phyloP scores from a whole-genome alignment of 2,797 vertebrate genomes.

The Ataeniobius toweri region DNA sequence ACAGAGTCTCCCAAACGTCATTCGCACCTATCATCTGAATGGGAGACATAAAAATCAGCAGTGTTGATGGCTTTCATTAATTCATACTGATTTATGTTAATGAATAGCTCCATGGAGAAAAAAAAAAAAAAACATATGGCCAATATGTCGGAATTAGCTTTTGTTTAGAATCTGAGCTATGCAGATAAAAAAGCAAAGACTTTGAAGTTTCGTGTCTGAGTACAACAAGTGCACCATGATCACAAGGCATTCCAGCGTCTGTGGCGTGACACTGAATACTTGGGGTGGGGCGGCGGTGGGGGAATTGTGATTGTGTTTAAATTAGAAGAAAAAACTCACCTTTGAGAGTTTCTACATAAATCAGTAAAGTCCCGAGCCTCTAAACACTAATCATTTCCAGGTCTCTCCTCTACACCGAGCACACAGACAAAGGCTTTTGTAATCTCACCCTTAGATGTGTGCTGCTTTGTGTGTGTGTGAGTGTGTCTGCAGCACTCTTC shows the following conservation, averaged over 20 bases:
- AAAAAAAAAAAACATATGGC: constrained; percentile 50
- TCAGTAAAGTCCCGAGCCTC: constrained; percentile 82
- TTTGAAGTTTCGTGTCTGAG: constrained; percentile 77
- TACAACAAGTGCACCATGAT: constrained; percentile 81
- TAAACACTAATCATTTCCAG: constrained; percentile 85
- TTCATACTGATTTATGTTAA: constrained; percentile 67
- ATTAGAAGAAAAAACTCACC: constrained; percentile 83
- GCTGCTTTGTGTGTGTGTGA: constrained; percentile 52
- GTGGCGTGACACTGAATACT: constrained; percentile 82
- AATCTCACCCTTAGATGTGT: constrained; percentile 80
- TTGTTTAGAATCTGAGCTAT: constrained; percentile 76
- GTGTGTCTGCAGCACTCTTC: constrained; percentile 66
- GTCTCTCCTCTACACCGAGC: constrained; percentile 72
- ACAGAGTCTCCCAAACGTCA: constrained; percentile 47
- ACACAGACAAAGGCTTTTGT: constrained; percentile 82
- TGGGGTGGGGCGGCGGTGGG: constrained; percentile 45
- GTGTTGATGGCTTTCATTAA: constrained; percentile 57
- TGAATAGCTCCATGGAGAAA: constrained; percentile 49
- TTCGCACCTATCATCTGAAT: constrained; percentile 36
- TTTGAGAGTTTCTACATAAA: constrained; percentile 83
- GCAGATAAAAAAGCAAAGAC: constrained; percentile 63
- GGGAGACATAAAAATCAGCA: constrained; percentile 7
- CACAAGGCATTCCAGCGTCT: constrained; percentile 78
- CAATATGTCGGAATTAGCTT: constrained; percentile 64
- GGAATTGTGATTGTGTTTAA: constrained; percentile 81